Evolutionary conservation across 2,113 vertebrate species (phyloP), one percentile per base, ranked within the genome.

Genomic region (Takifugu bimaculatus): DNA sequence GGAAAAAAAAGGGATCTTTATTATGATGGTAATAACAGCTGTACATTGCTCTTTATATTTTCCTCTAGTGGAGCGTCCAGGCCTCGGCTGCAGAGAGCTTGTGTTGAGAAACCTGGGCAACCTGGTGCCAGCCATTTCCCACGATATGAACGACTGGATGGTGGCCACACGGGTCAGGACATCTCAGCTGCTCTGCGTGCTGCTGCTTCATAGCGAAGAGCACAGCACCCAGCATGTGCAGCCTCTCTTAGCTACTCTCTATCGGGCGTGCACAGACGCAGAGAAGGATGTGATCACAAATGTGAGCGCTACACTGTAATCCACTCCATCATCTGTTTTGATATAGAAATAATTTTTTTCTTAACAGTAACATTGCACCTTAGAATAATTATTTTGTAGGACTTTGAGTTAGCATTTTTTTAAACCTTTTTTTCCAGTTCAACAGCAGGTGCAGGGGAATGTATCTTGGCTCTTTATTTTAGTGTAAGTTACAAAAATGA

Each of bases 141-240:
- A 88, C 0, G 97, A 99, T 58, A 11, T 94, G 1, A 88, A 87
- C 0, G 96, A 99, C 85, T 99, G 97, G 97, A 90, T 98, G 68
- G 91, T 70, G 9, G 85, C 86, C 49, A 99, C 95, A 0, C 86
- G 95, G 42, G 64, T 95, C 67, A 95, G 94, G 84, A 89, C 95
- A 0, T 90, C 95, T 0, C 93, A 93, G 89, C 92, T 99, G 2
- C 91, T 99, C 6, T 72, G 65, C 0, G 85, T 90, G 0, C 84
- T 99, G 55, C 27, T 98, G 70, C 87, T 97, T 0, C 95, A 99
- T 0, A 89, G 93, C 0, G 97, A 99, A 78, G 96, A 97, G 82
- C 93, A 96, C 80, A 70, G 83, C 76, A 97, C 93, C 0, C 96
- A 98, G 49, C 95, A 99, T 79, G 89, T 98, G 78, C 94, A 94